A percentile compares a stretch with the other conserved stretches of the same genome.
Conservation (phyloP, 2,113 vertebrate genomes). For the Paraplagusia blochii region DNA sequence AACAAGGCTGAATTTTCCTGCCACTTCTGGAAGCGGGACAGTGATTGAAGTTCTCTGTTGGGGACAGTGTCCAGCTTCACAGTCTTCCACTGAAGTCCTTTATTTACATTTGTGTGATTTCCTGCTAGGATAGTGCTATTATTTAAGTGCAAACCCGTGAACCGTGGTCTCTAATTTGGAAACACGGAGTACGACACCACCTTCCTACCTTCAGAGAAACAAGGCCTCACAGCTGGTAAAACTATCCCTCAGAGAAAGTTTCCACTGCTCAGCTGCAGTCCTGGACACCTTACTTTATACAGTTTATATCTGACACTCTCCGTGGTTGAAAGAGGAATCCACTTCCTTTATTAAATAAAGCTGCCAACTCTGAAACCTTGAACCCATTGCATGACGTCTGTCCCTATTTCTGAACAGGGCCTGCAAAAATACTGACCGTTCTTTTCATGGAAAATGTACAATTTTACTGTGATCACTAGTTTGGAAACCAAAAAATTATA, state of each 20-base stretch:
- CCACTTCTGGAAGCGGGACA: constrained; percentile 26
- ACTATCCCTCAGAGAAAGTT: constrained; percentile 44
- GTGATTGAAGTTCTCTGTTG: constrained; percentile 36
- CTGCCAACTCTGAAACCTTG: no score
- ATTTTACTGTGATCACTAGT: no score
- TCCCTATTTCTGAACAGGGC: no score
- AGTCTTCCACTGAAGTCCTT: constrained; percentile 12
- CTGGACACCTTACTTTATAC: constrained; percentile 19
- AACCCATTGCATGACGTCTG: no score
- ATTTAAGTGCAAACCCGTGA: constrained; percentile 43
- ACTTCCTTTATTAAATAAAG: constrained; percentile 12
- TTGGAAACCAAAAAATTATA: no score
- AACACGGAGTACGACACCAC: constrained; percentile 13
- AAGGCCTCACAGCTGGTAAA: constrained; percentile 52
- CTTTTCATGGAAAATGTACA: no score
- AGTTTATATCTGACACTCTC: constrained; percentile 22
- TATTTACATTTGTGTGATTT: constrained; percentile 42
- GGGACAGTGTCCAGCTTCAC: constrained; percentile 14
- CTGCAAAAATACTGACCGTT: no score
- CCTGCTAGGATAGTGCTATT: constrained; percentile 42
- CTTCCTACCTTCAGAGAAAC: constrained; percentile 14
- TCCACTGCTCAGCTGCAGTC: constrained; percentile 34
- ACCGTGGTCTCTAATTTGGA: constrained; percentile 44
- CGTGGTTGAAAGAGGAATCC: constrained; percentile 13
- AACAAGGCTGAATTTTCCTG: constrained; percentile 15